Percentiles rank a stretch among this genome's conserved stretches.
phyloP scores from a whole-genome alignment of 2,888 invertebrate genomes.

The Catocala fraxini region DNA sequence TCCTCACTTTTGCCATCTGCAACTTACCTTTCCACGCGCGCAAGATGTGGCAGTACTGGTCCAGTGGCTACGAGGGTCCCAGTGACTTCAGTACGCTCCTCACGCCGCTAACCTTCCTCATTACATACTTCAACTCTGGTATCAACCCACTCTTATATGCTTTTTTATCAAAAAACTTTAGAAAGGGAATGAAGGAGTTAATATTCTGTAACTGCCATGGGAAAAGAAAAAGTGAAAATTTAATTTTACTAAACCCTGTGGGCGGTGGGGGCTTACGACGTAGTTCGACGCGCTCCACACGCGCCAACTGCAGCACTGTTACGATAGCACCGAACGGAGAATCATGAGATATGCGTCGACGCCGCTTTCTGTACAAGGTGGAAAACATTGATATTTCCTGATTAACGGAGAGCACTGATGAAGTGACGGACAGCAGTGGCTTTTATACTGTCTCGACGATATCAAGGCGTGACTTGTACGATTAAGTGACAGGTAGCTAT shows the following conservation, averaged over 20 bases:
- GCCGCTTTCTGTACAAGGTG: conserved; percentile 77
- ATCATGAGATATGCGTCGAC: conserved; percentile 81
- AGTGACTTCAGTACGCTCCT: conserved; percentile 92
- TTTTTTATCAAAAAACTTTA: conserved; percentile 93
- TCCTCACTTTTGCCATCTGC: conserved; percentile 95
- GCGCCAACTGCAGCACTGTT: conserved; percentile 87
- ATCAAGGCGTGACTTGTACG: conserved; percentile 76
- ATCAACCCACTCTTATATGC: conserved; percentile 97
- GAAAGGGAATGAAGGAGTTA: conserved; percentile 94
- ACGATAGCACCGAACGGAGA: conserved; percentile 84
- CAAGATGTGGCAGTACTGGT: conserved; percentile 96
- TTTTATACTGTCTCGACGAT: conserved; percentile 78
- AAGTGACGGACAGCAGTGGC: conserved; percentile 82
- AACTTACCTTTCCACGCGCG: conserved; percentile 96
- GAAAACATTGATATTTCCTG: conserved; percentile 82
- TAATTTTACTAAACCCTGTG: conserved; percentile 79
- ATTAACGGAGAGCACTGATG: conserved; percentile 85
- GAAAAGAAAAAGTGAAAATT: conserved; percentile 77
- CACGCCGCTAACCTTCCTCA: conserved; percentile 95
- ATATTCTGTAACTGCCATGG: conserved; percentile 88
- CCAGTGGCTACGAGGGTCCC: conserved; percentile 90
- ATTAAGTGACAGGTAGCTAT: conserved; percentile 48
- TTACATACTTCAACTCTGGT: conserved; percentile 96
- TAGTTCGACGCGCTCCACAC: conserved; percentile 85
- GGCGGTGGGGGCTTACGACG: conserved; percentile 76